These are phyloP conservation scores for Ametastegia equiseti DNA, from an alignment of 2,888 invertebrate genomes.

Conservation along the genomic window DNA sequence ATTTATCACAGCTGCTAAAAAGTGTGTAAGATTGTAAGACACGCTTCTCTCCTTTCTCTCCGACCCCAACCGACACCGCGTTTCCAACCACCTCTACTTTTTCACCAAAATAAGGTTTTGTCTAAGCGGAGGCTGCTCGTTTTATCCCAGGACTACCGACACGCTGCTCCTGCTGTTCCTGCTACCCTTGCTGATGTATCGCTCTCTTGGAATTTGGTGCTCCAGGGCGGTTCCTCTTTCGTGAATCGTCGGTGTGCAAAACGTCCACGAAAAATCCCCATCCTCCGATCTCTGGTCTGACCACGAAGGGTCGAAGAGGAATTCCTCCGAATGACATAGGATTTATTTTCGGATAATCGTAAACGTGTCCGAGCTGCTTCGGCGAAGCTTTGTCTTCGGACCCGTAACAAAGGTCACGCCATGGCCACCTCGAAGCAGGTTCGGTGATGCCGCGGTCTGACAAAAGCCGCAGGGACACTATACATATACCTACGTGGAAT, in stretches of 20 bases:
- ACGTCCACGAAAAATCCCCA: slow-evolving; percentile 2
- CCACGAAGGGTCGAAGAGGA: slow-evolving; percentile 31
- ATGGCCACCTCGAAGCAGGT: neutral
- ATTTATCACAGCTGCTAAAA: slow-evolving; percentile 40
- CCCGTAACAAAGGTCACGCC: slow-evolving; percentile 10
- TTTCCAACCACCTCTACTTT: neutral
- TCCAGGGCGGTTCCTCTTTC: slow-evolving; percentile 22
- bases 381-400: slow-evolving; percentile 31
- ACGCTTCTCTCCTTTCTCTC: slow-evolving; percentile 13
- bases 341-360: slow-evolving; percentile 46
- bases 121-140: slow-evolving; percentile 20
- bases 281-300: neutral
- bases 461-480: slow-evolving; percentile 22
- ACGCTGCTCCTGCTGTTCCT: slow-evolving; percentile 4
- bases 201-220: slow-evolving; percentile 37
- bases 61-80: neutral
- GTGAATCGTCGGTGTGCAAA: slow-evolving; percentile 2
- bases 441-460: neutral
- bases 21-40: slow-evolving; percentile 39
- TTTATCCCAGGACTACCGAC: neutral
- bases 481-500: too few species aligned
- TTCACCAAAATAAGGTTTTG: slow-evolving; percentile 30
- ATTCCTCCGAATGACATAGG: slow-evolving; percentile 37
- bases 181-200: slow-evolving; percentile 37
- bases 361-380: slow-evolving; percentile 36